Conservation (phyloP, 2,888 invertebrate genomes). For the Calephelis perditalis region DNA sequence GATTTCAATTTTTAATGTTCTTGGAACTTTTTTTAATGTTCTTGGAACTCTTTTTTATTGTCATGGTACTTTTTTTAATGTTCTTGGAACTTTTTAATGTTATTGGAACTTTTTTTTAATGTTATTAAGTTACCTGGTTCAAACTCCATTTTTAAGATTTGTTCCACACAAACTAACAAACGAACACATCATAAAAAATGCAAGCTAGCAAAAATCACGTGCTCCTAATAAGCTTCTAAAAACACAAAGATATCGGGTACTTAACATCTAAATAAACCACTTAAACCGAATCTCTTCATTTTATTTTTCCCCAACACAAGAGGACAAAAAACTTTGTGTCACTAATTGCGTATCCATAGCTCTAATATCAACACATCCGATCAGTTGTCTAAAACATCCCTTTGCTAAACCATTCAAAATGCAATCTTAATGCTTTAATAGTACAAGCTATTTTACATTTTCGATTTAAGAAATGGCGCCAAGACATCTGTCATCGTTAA, state of each 20-base stretch:
- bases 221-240: neutral
- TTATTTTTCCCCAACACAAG: conserved; percentile 35
- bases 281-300: conserved; percentile 19
- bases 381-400: conserved; percentile 42
- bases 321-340: conserved; percentile 46
- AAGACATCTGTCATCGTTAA: conserved; percentile 77
- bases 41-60: no score
- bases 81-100: no score
- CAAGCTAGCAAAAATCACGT: neutral
- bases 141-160: no score
- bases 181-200: no score
- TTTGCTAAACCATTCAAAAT: conserved; percentile 28
- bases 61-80: no score
- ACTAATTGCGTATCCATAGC: conserved; percentile 71
- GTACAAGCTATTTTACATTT: conserved; percentile 36
- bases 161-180: no score
- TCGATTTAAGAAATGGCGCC: conserved; percentile 53
- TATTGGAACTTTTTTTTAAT: no score
- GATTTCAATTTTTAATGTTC: no score
- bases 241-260: neutral
- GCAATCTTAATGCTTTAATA: conserved; percentile 27
- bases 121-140: no score
- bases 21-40: no score
- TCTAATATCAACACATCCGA: conserved; percentile 71
- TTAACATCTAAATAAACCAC: conserved; percentile 10